A percentile compares a stretch with the other conserved stretches of the same genome.
phyloP scores from a whole-genome alignment of 1,140 invertebrate genomes.

The Pissodes strobi region DNA sequence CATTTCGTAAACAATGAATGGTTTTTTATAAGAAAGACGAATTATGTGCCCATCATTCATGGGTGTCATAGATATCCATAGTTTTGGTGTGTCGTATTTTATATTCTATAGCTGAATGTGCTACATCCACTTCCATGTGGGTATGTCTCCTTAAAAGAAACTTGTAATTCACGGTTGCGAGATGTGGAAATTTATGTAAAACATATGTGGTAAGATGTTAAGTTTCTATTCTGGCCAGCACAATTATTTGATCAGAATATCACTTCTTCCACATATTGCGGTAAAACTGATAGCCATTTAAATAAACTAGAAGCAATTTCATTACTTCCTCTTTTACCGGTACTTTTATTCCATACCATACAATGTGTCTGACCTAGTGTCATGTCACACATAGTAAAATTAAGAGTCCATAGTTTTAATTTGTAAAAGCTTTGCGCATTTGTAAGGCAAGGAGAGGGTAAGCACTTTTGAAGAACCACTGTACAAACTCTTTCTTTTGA shows the following conservation, averaged over 20 bases:
- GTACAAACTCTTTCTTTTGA: not conserved
- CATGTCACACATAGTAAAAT: not conserved
- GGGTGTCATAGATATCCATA: not conserved
- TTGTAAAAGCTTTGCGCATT: too few relatives aligned
- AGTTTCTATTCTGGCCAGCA: not conserved
- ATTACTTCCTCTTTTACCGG: not conserved
- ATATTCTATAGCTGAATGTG: not conserved
- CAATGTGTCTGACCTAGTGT: too few relatives aligned
- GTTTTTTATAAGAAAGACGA: not conserved
- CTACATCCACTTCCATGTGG: not conserved
- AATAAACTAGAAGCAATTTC: too few relatives aligned
- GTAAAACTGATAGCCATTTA: too few relatives aligned
- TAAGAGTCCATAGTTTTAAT: too few relatives aligned
- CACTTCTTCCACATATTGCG: too few relatives aligned
- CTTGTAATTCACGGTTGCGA: too few relatives aligned
- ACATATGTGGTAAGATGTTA: not conserved
- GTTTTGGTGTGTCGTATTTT: not conserved
- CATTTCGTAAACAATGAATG: too few relatives aligned
- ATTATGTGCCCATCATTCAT: not conserved
- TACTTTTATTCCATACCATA: not conserved
- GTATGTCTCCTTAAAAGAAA: too few relatives aligned
- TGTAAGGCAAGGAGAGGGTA: not conserved
- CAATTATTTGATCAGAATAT: not conserved
- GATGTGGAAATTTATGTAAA: too few relatives aligned
- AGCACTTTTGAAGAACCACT: too few relatives aligned